phyloP scores from a whole-genome alignment of 2,797 vertebrate species.

The Nannoperca obscura region DNA sequence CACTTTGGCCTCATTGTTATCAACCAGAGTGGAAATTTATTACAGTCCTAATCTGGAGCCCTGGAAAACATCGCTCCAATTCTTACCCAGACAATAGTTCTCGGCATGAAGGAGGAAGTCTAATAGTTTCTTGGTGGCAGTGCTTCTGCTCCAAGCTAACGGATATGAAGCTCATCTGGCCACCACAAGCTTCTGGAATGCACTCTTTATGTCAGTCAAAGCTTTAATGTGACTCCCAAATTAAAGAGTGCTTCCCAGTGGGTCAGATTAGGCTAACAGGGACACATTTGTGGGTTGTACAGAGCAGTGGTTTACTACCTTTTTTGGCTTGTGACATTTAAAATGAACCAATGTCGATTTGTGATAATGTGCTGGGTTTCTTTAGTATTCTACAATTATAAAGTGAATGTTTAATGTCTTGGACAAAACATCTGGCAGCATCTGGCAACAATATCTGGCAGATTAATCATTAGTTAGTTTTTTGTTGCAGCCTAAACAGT shows the following conservation, averaged over 20 bases:
- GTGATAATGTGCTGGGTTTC: neutral
- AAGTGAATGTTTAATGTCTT: neutral
- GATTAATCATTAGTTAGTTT: neutral
- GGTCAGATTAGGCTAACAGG: neutral
- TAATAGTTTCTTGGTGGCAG: slow-evolving; percentile 36
- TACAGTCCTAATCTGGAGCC: slow-evolving; percentile 58
- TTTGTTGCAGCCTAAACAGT: neutral
- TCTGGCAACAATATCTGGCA: no score
- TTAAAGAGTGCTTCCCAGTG: neutral
- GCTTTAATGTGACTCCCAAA: slow-evolving; percentile 1
- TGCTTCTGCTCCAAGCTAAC: slow-evolving; percentile 17
- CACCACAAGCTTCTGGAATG: neutral
- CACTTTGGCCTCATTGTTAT: slow-evolving; percentile 63
- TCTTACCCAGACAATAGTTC: slow-evolving; percentile 48
- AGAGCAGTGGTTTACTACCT: neutral
- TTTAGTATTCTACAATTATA: neutral
- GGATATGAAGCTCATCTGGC: slow-evolving; percentile 20
- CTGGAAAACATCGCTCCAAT: slow-evolving; percentile 59
- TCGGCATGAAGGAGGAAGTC: slow-evolving; percentile 37
- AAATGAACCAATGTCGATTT: neutral
- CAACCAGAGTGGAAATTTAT: slow-evolving; percentile 64
- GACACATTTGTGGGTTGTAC: neutral
- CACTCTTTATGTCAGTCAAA: neutral
- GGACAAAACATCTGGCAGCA: no score
- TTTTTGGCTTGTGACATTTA: neutral